Base-by-base conservation (phyloP, 2,888 invertebrate genomes). In the Muscina levida region DNA sequence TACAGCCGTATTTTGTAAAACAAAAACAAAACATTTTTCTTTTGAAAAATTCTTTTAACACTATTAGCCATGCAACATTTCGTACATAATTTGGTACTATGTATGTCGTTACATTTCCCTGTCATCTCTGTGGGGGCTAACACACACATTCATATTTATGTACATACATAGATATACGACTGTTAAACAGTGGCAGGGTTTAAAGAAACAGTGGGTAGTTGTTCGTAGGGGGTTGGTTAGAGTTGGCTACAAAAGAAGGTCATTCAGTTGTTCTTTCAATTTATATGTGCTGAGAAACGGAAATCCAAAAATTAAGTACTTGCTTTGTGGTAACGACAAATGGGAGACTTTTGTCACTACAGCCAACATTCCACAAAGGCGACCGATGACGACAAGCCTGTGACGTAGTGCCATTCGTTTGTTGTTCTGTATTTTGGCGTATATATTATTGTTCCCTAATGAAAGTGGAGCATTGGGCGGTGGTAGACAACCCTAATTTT, bases 381-480 rank as follows among this genome's bases (percentile, higher is more conserved):
- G 59, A 59, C 46, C 44, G n/a, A 37, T 66, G 66, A 59, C 79
- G 75, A 70, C 44, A 56, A 72, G 53, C n/a, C n/a, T 31, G 31
- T 77, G 81, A 81, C 81, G 81, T 81, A 72, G 39, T n/a, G 39
- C 22, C 22, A 13, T 31, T 17, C 37, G 67, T n/a, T 24, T 73
- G 51, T 67, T 65, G 42, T 26, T n/a, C 8, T 31, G 31, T 5
- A 31, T 31, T 5, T 31, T 31, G 31, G n/a, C n/a, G n/a, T n/a
- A n/a, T n/a, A n/a, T n/a, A n/a, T n/a, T n/a, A n/a, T n/a, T n/a
- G n/a, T n/a, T n/a, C n/a, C n/a, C n/a, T n/a, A n/a, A n/a, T n/a
- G n/a, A 31, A n/a, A 13, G 5, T 15, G 48, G 48, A 17, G 15
- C 11, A 22, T 51, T 17, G 51, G 19, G 22, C 1, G 19, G 48